Evolutionary conservation across 53 echinoderm and acorn worm genomes (phyloP), one percentile per base, ranked within the genome.

Genomic region (Stichopus horrens): DNA sequence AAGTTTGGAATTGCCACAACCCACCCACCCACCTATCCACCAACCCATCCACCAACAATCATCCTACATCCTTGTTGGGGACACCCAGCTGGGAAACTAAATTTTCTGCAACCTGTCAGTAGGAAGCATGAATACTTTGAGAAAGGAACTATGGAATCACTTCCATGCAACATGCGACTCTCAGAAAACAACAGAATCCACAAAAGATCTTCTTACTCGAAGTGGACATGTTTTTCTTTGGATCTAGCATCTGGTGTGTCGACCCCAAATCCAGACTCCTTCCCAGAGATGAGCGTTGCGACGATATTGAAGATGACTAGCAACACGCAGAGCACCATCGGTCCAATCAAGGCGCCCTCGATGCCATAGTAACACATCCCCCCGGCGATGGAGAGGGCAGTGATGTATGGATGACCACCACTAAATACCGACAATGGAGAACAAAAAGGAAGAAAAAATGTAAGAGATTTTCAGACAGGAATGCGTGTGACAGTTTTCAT

Each of bases 311-410:
- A 90, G 53, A 94, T 94, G 19, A 98, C 98, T 19, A 98, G 83
- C 20, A 98, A 93, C 54, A 92, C 76, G 55, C 96, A 96, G 51
- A 95, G 95, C 54, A 96, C 86, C 88, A 98, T 98, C 58, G 98
- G 98, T 23, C 98, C 98, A 75, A 98, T 94, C 71, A 98, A 91
- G 75, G 96, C 96, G 21, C 98, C 98, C 91, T 98, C 96, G 4
- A 98, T 83, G 59, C 98, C 98, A 22, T 92, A 94, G 88, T 90
- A 95, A 86, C 89, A 90, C 79, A 98, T 98, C 37, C 97, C 98
- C 9, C 98, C 98, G 9, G 95, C 98, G 7, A 98, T 94, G 51
- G 98, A 92, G 53, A 97, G 94, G 56, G 94, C 95, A 14, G 98
- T 98, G 55, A 98, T 58, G 86, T 98, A 98, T 6, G 98, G 98